phyloP scores from a whole-genome alignment of 1,140 invertebrate species.

The Delia radicum region DNA sequence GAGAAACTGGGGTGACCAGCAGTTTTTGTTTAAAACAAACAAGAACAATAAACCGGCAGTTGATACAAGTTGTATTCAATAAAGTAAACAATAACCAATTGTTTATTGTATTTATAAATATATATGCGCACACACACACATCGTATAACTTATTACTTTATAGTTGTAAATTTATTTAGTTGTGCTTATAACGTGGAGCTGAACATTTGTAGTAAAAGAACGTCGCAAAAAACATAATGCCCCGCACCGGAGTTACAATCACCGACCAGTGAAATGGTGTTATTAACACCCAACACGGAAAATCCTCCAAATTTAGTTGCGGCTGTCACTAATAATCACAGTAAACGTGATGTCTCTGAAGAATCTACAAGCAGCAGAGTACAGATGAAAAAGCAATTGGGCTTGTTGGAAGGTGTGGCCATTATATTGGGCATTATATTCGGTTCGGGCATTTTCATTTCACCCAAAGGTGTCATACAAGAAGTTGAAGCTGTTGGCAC shows the following conservation, averaged over 20 bases:
- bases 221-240: conserved; percentile 39
- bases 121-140: neutral
- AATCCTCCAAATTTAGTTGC: conserved; percentile 30
- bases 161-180: neutral
- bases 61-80: neutral
- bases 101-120: neutral
- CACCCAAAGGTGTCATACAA: conserved; percentile 88
- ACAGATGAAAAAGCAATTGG: conserved; percentile 77
- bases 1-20: neutral
- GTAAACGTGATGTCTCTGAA: conserved; percentile 40
- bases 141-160: neutral
- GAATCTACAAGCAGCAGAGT: conserved; percentile 57
- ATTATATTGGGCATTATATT: conserved; percentile 88
- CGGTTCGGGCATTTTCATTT: conserved; percentile 93
- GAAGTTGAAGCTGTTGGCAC: conserved; percentile 86
- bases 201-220: neutral
- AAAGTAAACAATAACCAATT: neutral
- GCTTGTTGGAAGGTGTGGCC: conserved; percentile 80
- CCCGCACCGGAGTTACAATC: conserved; percentile 43
- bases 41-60: conserved; percentile 13
- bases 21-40: too few species aligned
- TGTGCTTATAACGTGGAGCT: conserved; percentile 21
- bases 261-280: conserved; percentile 52
- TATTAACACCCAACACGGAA: conserved; percentile 44
- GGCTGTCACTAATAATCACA: neutral